Base-by-base conservation (phyloP, 30 jellyfish, hydroid and myxozoan genomes). In the Turritopsis rubra region DNA sequence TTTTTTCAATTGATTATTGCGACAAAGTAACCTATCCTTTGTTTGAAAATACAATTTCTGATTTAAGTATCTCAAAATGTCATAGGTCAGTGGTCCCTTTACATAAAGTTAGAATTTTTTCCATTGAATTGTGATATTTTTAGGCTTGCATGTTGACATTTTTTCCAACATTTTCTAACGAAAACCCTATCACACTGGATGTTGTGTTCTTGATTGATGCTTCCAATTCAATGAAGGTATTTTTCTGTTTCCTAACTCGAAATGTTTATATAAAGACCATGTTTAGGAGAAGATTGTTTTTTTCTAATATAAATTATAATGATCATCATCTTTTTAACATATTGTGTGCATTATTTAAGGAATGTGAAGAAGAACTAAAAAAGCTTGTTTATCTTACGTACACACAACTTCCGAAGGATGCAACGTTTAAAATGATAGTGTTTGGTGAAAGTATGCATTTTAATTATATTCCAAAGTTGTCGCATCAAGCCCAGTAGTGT, bases 101-200 rank as follows among this genome's bases (percentile, higher is more conserved):
- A n/a, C n/a, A n/a, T n/a, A n/a, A n/a, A n/a, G n/a, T n/a, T n/a
- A n/a, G n/a, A n/a, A n/a, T n/a, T 25, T 21, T 25, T 74, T 30
- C 52, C 41, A 21, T 18, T 74, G 54, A 13, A n/a, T 0, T 68
- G 0, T 68, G 77, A 7, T 7, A 30, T 72, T 21, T 85, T 28
- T 18, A 85, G 89, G 97, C 97, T 23, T 85, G 95, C 73, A 90
- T 90, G 97, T 79, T 90, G 92, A 90, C 95, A 17, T 90, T 90
- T 79, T 90, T 85, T 81, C 97, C 97, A 5, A 92, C 85, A 79
- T 90, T 90, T 65, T 95, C 82, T 9, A 82, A 84, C 54, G 53
- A 75, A 21, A 18, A 53, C 21, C 80, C 52, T 3, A 21, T 24
- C 21, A 89, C 75, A 23, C 22, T 66, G 21, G 97, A 90, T 29